Base-by-base conservation (phyloP, 2,113 vertebrate species). In the Gymnorhina tibicen region DNA sequence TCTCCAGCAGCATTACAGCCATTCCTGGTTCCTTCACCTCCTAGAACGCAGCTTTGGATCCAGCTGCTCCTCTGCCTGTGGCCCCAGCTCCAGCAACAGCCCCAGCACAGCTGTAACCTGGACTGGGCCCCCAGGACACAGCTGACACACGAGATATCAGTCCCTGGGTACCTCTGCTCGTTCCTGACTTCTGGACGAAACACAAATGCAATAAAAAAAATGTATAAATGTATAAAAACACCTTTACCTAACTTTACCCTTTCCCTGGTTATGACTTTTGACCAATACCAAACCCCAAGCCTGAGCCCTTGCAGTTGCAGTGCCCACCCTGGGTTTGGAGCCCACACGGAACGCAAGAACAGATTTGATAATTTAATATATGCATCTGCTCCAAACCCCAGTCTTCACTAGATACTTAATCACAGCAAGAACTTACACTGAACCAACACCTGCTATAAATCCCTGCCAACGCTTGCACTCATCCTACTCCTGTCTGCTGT, bases 381-480 rank as follows among this genome's bases (percentile, higher is more conserved):
- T 87, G 42, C 33, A 42, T 58, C 46, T 55, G 66, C 78, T 74
- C 56, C 73, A 67, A 86, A 84, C 80, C 83, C 72, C 70, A 67
- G 58, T 14, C 68, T 91, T 67, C 90, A 82, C 14, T 27, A 63
- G 58, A 67, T 11, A 73, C 68, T 89, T 81, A 81, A 95, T 91
- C 60, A 47, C 77, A 89, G 93, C 55, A 81, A 95, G 77, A 91
- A 42, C 47, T 81, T n/a, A 15, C n/a, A 56, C 74, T 24, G 85
- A 92, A 86, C 13, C 81, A 89, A 30, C 87, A 89, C 95, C 89
- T 95, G 93, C 24, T 74, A 30, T 4, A 75, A 84, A 91, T 94
- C 77, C 73, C 75, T 94, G 93, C 95, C 95, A 97, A 20, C 27
- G 72, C 81, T 76, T 84, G 84, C 59, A 14, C 64, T 73, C 92